phyloP scores from a whole-genome alignment of 2,797 vertebrate genomes.

The Acanthurus tractus region DNA sequence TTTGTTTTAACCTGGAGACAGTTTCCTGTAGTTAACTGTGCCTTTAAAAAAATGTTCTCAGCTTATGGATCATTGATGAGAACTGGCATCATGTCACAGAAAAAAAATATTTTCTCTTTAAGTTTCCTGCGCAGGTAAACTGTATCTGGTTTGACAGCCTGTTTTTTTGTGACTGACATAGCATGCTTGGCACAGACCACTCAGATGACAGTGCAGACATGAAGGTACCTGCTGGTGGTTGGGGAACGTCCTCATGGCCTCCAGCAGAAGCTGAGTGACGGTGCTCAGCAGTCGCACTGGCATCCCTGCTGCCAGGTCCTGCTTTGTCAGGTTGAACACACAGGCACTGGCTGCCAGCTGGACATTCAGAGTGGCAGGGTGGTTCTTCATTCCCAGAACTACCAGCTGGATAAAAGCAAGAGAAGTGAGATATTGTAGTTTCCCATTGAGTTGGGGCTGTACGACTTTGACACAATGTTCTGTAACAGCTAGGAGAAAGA shows the following conservation, averaged over 20 bases:
- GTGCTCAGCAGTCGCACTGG: slow-evolving; percentile 93
- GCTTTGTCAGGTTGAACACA: slow-evolving; percentile 98
- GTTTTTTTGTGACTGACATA: background rate
- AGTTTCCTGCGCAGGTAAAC: no score
- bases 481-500: background rate
- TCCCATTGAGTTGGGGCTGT: background rate
- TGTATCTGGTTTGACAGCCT: no score
- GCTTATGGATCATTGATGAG: no score
- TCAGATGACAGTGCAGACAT: background rate
- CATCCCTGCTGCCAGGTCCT: slow-evolving; percentile 96
- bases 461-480: background rate
- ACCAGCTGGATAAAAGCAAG: slow-evolving; percentile 88
- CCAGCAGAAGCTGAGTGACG: slow-evolving; percentile 94
- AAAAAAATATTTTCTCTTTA: background rate
- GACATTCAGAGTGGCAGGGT: slow-evolving; percentile 95
- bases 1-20: no score
- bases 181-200: background rate
- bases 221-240: slow-evolving; percentile 95
- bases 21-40: no score
- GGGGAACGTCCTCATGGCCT: slow-evolving; percentile 98
- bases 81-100: no score
- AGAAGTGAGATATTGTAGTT: background rate
- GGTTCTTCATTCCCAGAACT: slow-evolving; percentile 97
- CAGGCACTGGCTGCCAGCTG: slow-evolving; percentile 98
- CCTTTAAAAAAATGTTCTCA: no score